Conservation (phyloP, 2,888 invertebrate genomes). For the Ferdinandea cuprea region DNA sequence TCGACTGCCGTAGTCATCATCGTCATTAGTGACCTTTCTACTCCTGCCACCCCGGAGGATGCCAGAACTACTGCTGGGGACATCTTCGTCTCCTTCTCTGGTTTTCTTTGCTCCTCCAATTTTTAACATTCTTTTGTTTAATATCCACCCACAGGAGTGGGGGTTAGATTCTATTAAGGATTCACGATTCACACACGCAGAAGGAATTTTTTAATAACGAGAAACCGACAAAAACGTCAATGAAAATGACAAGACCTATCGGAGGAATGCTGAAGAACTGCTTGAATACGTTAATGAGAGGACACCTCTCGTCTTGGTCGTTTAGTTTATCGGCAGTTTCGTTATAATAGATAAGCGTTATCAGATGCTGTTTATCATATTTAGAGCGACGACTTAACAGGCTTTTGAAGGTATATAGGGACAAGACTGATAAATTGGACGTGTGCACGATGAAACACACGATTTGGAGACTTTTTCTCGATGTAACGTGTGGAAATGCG, state of each 20-base stretch:
- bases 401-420: constrained; percentile 8
- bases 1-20: constrained; percentile 46
- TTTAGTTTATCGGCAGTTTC: constrained; percentile 14
- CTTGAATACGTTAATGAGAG: constrained; percentile 4
- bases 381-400: constrained; percentile 12
- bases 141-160: constrained; percentile 8
- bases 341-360: constrained; percentile 46
- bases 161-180: constrained; percentile 6
- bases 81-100: neutral
- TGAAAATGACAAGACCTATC: neutral
- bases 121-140: constrained; percentile 51
- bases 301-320: neutral
- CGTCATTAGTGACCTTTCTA: constrained; percentile 18
- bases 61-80: constrained; percentile 41
- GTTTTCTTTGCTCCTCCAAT: constrained; percentile 43
- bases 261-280: constrained; percentile 22
- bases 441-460: constrained; percentile 50
- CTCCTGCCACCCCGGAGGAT: constrained; percentile 40
- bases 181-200: constrained; percentile 5
- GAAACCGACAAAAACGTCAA: neutral
- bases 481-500: constrained; percentile 57
- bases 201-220: constrained; percentile 25
- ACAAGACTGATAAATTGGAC: constrained; percentile 13
- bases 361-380: constrained; percentile 37
- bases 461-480: constrained; percentile 26